Evolutionary conservation across 2,797 vertebrate species (phyloP).

Genomic region (Nannoperca australis): DNA sequence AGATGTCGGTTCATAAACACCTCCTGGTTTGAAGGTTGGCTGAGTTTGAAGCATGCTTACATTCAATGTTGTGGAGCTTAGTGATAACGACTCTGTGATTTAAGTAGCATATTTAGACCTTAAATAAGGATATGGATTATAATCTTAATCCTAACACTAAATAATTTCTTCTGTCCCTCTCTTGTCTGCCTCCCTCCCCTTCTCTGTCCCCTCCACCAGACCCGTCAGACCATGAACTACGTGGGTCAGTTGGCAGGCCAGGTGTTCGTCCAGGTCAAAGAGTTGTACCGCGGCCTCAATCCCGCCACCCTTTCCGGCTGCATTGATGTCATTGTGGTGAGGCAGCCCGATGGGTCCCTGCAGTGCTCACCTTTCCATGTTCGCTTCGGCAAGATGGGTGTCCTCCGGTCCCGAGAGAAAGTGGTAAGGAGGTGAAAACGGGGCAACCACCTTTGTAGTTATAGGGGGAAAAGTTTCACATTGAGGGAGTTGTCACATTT

Average conservation of each 20-base stretch:
- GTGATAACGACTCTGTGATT: not conserved
- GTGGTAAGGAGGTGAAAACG: slow-evolving; percentile 86
- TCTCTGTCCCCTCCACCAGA: slow-evolving; percentile 72
- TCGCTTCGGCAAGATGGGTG: slow-evolving; percentile 97
- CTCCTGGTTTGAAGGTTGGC: slow-evolving; percentile 9
- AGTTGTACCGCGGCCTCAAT: slow-evolving; percentile 95
- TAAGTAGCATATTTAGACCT: not conserved
- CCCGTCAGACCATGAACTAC: slow-evolving; percentile 97
- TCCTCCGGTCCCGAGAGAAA: slow-evolving; percentile 95
- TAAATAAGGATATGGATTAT: not conserved
- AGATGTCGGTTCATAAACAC: slow-evolving; percentile 51
- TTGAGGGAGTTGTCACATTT: not conserved
- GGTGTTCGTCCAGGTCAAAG: slow-evolving; percentile 97
- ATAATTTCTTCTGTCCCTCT: not conserved
- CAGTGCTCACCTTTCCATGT: slow-evolving; percentile 98
- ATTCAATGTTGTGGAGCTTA: not conserved
- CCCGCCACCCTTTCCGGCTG: slow-evolving; percentile 95
- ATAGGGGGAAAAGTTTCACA: not conserved
- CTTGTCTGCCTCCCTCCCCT: not conserved
- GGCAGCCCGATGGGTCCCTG: slow-evolving; percentile 92
- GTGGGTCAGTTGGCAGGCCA: slow-evolving; percentile 97
- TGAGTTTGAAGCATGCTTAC: not conserved
- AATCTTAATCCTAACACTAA: not conserved
- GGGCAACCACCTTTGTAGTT: no score
- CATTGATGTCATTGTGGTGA: slow-evolving; percentile 95